Conservation (phyloP, 92 coral and sea anemone species). For the Zoanthus solanderi region DNA sequence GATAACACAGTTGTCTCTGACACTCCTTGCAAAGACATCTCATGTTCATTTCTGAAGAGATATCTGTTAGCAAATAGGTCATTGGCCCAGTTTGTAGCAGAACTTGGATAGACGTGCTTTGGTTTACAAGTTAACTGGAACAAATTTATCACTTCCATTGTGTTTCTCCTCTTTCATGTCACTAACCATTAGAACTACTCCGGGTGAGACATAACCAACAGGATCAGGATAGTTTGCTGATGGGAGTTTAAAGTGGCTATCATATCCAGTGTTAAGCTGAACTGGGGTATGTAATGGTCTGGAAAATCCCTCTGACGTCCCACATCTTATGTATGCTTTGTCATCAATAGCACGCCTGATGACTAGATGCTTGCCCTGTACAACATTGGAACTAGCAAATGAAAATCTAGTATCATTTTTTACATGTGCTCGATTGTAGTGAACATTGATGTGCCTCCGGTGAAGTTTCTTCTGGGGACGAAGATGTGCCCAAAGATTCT, state of each 20-base stretch:
- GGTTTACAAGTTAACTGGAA: constrained; percentile 62
- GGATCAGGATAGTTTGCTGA: constrained; percentile 68
- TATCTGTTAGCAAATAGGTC: constrained; percentile 45
- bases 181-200: constrained; percentile 59
- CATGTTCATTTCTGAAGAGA: constrained; percentile 56
- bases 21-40: constrained; percentile 14
- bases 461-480: constrained; percentile 36
- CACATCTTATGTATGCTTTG: constrained; percentile 65
- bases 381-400: constrained; percentile 28
- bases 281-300: constrained; percentile 66
- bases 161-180: constrained; percentile 66
- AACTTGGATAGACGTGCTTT: constrained; percentile 49
- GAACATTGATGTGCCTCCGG: constrained; percentile 34
- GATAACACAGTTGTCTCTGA: background rate
- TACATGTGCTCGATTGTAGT: constrained; percentile 63
- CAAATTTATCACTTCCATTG: constrained; percentile 54
- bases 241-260: constrained; percentile 56
- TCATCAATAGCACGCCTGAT: constrained; percentile 57
- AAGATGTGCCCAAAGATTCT: constrained; percentile 18
- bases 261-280: constrained; percentile 47
- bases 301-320: constrained; percentile 73
- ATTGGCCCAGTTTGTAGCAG: constrained; percentile 42
- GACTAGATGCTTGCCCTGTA: constrained; percentile 8
- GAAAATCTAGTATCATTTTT: constrained; percentile 63
- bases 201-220: constrained; percentile 67